Base-by-base conservation (phyloP, 2,797 vertebrate species). In the Pipistrellus pipistrellus region DNA sequence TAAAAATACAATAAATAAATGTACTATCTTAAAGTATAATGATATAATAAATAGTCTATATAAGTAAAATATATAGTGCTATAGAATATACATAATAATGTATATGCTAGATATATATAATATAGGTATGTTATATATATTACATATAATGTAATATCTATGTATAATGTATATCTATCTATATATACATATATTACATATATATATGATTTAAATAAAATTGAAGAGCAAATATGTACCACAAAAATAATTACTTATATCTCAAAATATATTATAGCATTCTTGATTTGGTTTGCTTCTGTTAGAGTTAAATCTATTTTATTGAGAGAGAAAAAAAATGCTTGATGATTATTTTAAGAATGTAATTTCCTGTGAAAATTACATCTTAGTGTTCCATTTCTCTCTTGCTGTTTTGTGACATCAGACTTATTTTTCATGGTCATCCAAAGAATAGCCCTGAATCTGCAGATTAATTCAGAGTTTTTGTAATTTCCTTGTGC, bases 391-490 rank as follows among this genome's bases (percentile, higher is more conserved):
- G 3, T 38, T 92, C 35, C 30, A 77, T 85, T 93, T 96, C 30
- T 72, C 14, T 84, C 30, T 66, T 69, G 1, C 59, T 82, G 71
- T 8, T 87, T 90, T 32, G 68, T 91, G 51, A 88, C 44, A 55
- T 94, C 55, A 55, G 41, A 59, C 13, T 83, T 89, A 83, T 46
- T 94, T 51, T 71, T 71, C 10, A 18, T 72, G 71, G 77, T 75
- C 66, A 86, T 71, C 30, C 57, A 80, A 89, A 93, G 51, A 71
- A 80, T 13, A 78, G 25, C 57, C 59, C 53, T 84, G 81, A 95
- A 80, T 94, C 66, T 53, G 85, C 25, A 94, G 77, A 92, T 93
- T 83, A 87, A 80, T 77, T 95, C 77, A 87, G 72, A 87, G 35
- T 38, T 80, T 44, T 83, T 93, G 72, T 91, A 77, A 89, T 93